Evolutionary conservation across 2,888 invertebrate species (phyloP).

Genomic region (Acanthopleura granulata): DNA sequence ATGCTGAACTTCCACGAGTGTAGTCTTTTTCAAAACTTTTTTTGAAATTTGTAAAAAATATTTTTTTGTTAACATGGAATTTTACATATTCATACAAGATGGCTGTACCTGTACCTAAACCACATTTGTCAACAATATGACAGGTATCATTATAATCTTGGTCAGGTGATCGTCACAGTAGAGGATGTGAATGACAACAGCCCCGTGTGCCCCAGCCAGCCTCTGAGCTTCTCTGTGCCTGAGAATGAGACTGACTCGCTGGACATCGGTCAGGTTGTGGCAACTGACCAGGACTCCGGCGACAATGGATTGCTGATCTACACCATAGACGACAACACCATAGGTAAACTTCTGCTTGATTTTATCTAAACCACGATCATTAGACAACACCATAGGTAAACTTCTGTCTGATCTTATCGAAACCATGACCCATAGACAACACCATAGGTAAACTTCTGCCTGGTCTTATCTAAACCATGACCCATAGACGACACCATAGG

Average conservation of each 20-base stretch:
- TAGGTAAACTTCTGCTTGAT: too few relatives aligned
- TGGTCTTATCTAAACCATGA: background rate
- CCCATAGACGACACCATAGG: too few relatives aligned
- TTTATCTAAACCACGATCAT: too few relatives aligned
- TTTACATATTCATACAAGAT: too few relatives aligned
- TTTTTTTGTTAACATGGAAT: too few relatives aligned
- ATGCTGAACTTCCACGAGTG: too few relatives aligned
- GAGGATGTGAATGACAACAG: slow-evolving; percentile 36
- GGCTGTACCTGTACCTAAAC: too few relatives aligned
- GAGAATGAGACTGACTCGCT: slow-evolving; percentile 27
- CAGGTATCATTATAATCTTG: background rate
- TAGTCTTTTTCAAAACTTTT: too few relatives aligned
- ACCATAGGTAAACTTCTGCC: too few relatives aligned
- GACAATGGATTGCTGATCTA: background rate
- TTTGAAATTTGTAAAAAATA: too few relatives aligned
- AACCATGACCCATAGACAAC: background rate
- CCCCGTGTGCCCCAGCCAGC: slow-evolving; percentile 27
- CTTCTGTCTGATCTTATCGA: background rate
- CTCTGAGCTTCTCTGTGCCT: slow-evolving; percentile 22
- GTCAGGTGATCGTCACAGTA: slow-evolving; percentile 28
- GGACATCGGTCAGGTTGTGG: slow-evolving; percentile 28
- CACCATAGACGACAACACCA: background rate
- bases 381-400: too few relatives aligned
- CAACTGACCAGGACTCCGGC: background rate
- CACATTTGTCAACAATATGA: too few relatives aligned